Base-by-base conservation (phyloP, 1,140 invertebrate species). In the Cydia fagiglandana region DNA sequence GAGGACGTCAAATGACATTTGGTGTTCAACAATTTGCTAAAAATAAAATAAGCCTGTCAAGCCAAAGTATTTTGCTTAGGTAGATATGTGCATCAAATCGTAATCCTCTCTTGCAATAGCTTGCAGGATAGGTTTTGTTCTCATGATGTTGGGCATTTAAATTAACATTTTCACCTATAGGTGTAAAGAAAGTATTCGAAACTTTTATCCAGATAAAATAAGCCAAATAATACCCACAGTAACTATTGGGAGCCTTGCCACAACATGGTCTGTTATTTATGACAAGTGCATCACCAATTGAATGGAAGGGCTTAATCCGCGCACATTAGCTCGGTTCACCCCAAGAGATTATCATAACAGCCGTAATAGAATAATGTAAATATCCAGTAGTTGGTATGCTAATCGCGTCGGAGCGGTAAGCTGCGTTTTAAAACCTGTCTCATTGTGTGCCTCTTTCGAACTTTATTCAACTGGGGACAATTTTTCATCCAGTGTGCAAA, bases 281-380 rank as follows among this genome's bases (percentile, higher is more conserved):
- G 34, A 70, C 66, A 70, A 70, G 66, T 70, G 66, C 66, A 17
- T 70, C 66, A 70, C 66, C 66, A 70, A 70, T 70, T 70, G 66
- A 70, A 70, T 70, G 66, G 66, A 70, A 70, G 66, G 38, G 79
- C 79, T 85, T 86, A 85, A 89, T 84, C 80, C 81, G 74, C 76
- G 76, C 81, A 84, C 84, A 90, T 87, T 86, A 86, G 81, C 84
- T 84, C 80, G 81, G 84, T 80, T 86, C 86, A 87, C 86, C 87
- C 88, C 87, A 80, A 61, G 77, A 89, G 88, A 91, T 91, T 89
- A 90, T 87, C 82, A 86, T 88, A 88, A 88, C 84, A 86, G 80
- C 82, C 86, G 83, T 90, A 89, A 90, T 89, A 89, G 90, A 89
- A 89, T 91, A 91, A 89, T 88, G 84, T 89, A 89, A 87, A 88